Percentiles rank a stretch among this genome's conserved stretches.
These are phyloP conservation scores for Entomobrya multifasciata DNA, from an alignment of 2,888 invertebrate species.

Conservation along the genomic window DNA sequence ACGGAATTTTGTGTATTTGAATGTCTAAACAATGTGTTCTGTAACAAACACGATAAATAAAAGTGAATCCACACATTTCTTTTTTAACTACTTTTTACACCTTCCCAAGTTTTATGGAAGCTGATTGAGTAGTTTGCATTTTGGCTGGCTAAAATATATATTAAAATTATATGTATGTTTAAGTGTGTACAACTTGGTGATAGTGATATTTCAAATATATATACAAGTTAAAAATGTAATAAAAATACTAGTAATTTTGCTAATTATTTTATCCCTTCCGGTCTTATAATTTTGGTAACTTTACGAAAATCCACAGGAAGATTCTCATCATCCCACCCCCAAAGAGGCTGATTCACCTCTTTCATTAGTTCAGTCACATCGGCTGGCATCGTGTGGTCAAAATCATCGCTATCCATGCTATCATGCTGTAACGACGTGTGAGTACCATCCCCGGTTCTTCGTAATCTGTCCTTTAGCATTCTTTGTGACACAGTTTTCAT, in stretches of 20 bases:
- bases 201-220: too few relatives aligned
- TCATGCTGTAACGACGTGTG: constrained; percentile 2
- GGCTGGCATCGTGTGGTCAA: constrained; percentile 26
- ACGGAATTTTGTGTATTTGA: too few relatives aligned
- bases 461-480: constrained; percentile 81
- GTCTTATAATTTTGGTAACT: constrained; percentile 6
- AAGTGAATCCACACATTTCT: too few relatives aligned
- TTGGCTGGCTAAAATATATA: too few relatives aligned
- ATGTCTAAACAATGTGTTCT: too few relatives aligned
- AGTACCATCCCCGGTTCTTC: constrained; percentile 81
- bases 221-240: too few relatives aligned
- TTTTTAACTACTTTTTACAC: too few relatives aligned
- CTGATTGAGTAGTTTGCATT: not conserved
- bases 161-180: too few relatives aligned
- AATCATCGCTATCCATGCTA: constrained; percentile 34
- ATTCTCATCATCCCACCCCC: constrained; percentile 73
- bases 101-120: too few relatives aligned
- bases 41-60: too few relatives aligned
- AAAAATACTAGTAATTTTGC: too few relatives aligned
- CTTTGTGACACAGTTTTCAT: constrained; percentile 86
- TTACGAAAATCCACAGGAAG: constrained; percentile 59
- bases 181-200: too few relatives aligned
- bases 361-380: constrained; percentile 51
- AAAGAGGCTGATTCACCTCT: constrained; percentile 58
- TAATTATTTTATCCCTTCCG: constrained; percentile 41